phyloP scores from a whole-genome alignment of 2,888 invertebrate species.

The Actias luna region DNA sequence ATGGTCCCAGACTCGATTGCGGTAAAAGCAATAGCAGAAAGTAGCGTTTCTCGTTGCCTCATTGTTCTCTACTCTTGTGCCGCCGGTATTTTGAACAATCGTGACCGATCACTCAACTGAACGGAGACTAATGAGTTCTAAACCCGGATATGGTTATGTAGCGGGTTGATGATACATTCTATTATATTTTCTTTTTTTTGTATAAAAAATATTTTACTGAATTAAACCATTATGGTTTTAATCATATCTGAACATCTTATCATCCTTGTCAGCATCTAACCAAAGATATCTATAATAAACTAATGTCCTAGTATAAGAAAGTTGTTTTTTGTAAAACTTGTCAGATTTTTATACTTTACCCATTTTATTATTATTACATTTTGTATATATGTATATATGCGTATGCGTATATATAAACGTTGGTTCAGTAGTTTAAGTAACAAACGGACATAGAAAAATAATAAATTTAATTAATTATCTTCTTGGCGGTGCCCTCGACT shows the following conservation, averaged over 20 bases:
- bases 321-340: neutral
- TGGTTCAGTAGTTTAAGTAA: neutral
- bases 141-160: slow-evolving; percentile 11
- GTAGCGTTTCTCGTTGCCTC: slow-evolving; percentile 34
- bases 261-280: neutral
- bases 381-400: no score
- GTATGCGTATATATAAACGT: no score
- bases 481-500: no score
- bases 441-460: neutral
- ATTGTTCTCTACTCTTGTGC: slow-evolving; percentile 37
- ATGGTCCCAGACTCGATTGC: slow-evolving; percentile 44
- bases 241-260: neutral
- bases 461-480: no score
- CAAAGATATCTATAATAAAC: neutral
- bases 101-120: slow-evolving; percentile 30
- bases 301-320: neutral
- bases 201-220: neutral
- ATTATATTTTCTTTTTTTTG: neutral
- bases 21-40: slow-evolving; percentile 45
- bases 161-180: neutral
- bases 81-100: slow-evolving; percentile 26
- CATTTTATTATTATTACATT: no score
- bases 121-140: slow-evolving; percentile 18
- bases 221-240: neutral
- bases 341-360: no score